Conservation (phyloP, 2,888 invertebrate species). For the Exocentrus adspersus region DNA sequence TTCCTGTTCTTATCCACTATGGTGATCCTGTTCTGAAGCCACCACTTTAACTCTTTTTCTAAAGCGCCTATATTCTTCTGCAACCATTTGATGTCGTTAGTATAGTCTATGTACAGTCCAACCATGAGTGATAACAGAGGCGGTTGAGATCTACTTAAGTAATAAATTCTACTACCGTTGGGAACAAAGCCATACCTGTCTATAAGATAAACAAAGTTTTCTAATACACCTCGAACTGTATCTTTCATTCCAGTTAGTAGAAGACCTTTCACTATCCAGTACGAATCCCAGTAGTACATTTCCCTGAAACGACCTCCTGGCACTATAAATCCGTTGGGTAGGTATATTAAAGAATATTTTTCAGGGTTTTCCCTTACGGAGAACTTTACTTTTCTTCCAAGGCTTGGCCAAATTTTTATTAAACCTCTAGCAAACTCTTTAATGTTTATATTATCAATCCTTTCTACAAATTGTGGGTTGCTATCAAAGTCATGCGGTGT, state of each 20-base stretch:
- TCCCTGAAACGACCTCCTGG: constrained; percentile 80
- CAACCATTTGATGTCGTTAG: constrained; percentile 73
- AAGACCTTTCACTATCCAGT: constrained; percentile 86
- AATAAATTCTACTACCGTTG: constrained; percentile 51
- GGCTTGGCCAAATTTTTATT: constrained; percentile 71
- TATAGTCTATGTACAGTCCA: constrained; percentile 61
- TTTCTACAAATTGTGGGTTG: constrained; percentile 70
- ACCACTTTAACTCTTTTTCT: constrained; percentile 74
- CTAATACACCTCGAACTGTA: constrained; percentile 80
- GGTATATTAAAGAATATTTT: constrained; percentile 59
- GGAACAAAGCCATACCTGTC: constrained; percentile 67
- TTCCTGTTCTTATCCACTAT: constrained; percentile 65
- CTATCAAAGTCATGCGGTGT: constrained; percentile 68
- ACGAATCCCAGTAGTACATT: constrained; percentile 89
- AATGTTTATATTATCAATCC: constrained; percentile 71
- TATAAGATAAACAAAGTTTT: constrained; percentile 78
- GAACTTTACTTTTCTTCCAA: constrained; percentile 70
- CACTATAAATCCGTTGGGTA: constrained; percentile 71
- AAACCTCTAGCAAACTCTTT: constrained; percentile 71
- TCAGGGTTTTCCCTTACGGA: constrained; percentile 66
- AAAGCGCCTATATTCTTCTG: constrained; percentile 67
- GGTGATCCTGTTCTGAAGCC: constrained; percentile 70
- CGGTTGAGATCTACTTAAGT: constrained; percentile 70
- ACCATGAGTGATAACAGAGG: constrained; percentile 81
- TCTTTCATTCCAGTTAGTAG: constrained; percentile 79